Evolutionary conservation across 1,140 invertebrate species (phyloP).

Genomic region (Phortica variegata): DNA sequence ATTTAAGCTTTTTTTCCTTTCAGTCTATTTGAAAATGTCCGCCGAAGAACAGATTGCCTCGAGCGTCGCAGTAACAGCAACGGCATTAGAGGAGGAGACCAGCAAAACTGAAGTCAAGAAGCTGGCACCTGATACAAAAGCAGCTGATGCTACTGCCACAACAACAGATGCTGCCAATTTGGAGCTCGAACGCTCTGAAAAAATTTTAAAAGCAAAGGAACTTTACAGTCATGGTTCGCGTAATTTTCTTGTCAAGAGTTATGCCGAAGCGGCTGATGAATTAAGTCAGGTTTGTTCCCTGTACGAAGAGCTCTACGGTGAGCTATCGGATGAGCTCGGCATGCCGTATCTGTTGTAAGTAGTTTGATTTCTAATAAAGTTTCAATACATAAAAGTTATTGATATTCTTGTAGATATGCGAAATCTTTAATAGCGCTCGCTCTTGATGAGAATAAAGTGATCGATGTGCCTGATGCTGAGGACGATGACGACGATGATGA

Average conservation of each 20-base stretch:
- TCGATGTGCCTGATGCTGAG: slow-evolving; percentile 66
- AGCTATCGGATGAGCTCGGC: slow-evolving; percentile 69
- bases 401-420: slow-evolving; percentile 36
- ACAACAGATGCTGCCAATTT: slow-evolving; percentile 11
- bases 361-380: background rate
- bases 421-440: slow-evolving; percentile 71
- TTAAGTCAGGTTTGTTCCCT: slow-evolving; percentile 71
- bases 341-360: slow-evolving; percentile 70
- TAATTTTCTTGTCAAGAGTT: slow-evolving; percentile 72
- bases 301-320: slow-evolving; percentile 67
- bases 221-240: slow-evolving; percentile 69
- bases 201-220: slow-evolving; percentile 50
- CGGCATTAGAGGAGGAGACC: slow-evolving; percentile 1
- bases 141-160: slow-evolving; percentile 34
- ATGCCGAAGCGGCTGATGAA: slow-evolving; percentile 68
- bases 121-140: slow-evolving; percentile 16
- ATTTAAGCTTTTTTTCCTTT: slow-evolving; percentile 1
- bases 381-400: background rate
- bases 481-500: slow-evolving; percentile 56
- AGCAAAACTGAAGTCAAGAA: background rate
- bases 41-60: slow-evolving; percentile 46
- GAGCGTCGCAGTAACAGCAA: slow-evolving; percentile 28
- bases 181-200: slow-evolving; percentile 35
- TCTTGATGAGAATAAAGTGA: slow-evolving; percentile 70
- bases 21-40: slow-evolving; percentile 29